Conservation (phyloP, 2,797 vertebrate genomes). For the Falco biarmicus region DNA sequence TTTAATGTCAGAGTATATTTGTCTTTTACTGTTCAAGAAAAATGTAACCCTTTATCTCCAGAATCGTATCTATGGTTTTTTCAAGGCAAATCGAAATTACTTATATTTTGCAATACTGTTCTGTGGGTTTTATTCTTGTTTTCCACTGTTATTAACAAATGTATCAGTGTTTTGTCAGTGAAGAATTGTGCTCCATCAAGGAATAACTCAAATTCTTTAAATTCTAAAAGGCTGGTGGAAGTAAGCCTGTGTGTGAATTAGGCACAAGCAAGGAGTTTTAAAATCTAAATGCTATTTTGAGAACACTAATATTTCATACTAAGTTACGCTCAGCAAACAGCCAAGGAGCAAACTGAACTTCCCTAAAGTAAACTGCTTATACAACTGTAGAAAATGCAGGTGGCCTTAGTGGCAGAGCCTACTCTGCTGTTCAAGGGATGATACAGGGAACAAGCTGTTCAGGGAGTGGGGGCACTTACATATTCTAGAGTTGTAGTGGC, state of each 20-base stretch:
- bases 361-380: background rate
- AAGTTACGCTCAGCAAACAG: background rate
- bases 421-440: background rate
- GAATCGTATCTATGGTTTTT: background rate
- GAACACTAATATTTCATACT: background rate
- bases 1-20: background rate
- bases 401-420: background rate
- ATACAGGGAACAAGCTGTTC: background rate
- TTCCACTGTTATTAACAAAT: background rate
- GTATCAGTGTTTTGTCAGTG: background rate
- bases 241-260: background rate
- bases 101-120: background rate
- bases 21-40: background rate
- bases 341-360: background rate
- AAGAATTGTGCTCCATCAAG: background rate
- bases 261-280: background rate
- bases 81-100: background rate
- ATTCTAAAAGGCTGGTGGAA: background rate
- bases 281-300: background rate
- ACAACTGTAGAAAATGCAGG: background rate
- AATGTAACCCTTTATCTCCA: background rate
- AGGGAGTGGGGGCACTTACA: background rate
- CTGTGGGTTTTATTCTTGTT: background rate
- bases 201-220: background rate
- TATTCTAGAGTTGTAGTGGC: too few relatives aligned